Percentiles rank a stretch among this genome's conserved stretches.
These are phyloP conservation scores for Druon quercuslanigerum DNA, from an alignment of 1,140 invertebrate species.

Conservation along the genomic window DNA sequence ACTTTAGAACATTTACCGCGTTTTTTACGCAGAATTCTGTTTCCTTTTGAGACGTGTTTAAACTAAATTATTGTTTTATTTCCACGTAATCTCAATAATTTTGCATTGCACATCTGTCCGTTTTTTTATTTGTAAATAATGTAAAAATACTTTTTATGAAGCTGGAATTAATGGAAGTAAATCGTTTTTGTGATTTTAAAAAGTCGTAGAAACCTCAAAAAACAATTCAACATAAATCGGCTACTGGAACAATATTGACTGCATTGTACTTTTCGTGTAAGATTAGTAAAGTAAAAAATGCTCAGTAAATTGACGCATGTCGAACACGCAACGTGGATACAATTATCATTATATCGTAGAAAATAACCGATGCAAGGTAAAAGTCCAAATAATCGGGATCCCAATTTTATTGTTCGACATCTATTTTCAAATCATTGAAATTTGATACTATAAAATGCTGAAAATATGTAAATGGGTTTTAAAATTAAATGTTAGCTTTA, in stretches of 20 bases:
- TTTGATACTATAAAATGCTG: too few species aligned
- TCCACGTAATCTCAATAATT: constrained; percentile 4
- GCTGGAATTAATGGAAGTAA: neutral
- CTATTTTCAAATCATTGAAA: too few species aligned
- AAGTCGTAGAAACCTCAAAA: constrained; percentile 25
- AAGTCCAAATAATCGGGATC: too few species aligned
- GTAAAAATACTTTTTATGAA: constrained; percentile 5
- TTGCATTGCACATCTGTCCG: neutral
- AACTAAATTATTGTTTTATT: too few species aligned
- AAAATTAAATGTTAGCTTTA: too few species aligned
- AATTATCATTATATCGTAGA: neutral
- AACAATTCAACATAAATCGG: constrained; percentile 31
- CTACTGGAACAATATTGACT: constrained; percentile 36
- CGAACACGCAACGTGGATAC: constrained; percentile 9
- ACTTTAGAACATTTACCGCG: constrained; percentile 25
- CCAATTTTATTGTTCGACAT: too few species aligned
- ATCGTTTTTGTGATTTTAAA: neutral
- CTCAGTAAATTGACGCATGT: neutral
- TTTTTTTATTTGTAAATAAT: neutral
- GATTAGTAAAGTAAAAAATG: constrained; percentile 7
- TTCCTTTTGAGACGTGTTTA: neutral
- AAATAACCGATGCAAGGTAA: neutral
- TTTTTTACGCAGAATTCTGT: neutral
- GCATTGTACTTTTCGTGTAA: constrained; percentile 35
- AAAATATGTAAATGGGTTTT: too few species aligned